Evolutionary conservation across 2,888 invertebrate species (phyloP).

Genomic region (Idaea dimidiata): DNA sequence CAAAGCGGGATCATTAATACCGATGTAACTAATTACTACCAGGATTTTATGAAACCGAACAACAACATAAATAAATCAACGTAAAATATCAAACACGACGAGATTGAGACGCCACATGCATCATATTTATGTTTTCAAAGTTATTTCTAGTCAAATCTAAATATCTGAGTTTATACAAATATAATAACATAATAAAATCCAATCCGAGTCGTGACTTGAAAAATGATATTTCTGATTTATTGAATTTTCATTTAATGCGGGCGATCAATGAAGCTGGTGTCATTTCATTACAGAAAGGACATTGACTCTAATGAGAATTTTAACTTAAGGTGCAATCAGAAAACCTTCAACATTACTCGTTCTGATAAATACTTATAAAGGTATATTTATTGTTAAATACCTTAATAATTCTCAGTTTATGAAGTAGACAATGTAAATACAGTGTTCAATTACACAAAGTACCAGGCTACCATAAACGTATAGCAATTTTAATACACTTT

Average conservation of each 20-base stretch:
- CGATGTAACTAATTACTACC: slow-evolving; percentile 48
- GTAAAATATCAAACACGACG: slow-evolving; percentile 46
- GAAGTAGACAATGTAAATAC: slow-evolving; percentile 30
- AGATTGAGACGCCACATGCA: slow-evolving; percentile 71
- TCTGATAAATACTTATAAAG: slow-evolving; percentile 9
- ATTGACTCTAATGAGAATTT: not conserved
- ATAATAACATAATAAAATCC: slow-evolving; percentile 68
- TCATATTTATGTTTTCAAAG: slow-evolving; percentile 71
- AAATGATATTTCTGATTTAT: slow-evolving; percentile 40
- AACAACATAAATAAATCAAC: slow-evolving; percentile 54
- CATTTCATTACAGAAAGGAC: slow-evolving; percentile 34
- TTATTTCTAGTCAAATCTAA: slow-evolving; percentile 67
- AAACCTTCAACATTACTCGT: slow-evolving; percentile 1
- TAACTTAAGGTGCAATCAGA: not conserved
- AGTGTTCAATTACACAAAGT: slow-evolving; percentile 46
- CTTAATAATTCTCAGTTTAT: slow-evolving; percentile 24
- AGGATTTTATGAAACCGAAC: slow-evolving; percentile 42
- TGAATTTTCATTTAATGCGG: slow-evolving; percentile 11
- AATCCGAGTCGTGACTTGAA: slow-evolving; percentile 38
- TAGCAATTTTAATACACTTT: slow-evolving; percentile 52
- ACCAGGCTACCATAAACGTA: slow-evolving; percentile 50
- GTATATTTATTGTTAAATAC: slow-evolving; percentile 13
- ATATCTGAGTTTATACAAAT: slow-evolving; percentile 67
- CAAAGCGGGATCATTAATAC: slow-evolving; percentile 41
- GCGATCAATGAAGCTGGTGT: slow-evolving; percentile 2